Conservation (phyloP, 2,888 invertebrate species). For the Hydroisotoma schaefferi region DNA sequence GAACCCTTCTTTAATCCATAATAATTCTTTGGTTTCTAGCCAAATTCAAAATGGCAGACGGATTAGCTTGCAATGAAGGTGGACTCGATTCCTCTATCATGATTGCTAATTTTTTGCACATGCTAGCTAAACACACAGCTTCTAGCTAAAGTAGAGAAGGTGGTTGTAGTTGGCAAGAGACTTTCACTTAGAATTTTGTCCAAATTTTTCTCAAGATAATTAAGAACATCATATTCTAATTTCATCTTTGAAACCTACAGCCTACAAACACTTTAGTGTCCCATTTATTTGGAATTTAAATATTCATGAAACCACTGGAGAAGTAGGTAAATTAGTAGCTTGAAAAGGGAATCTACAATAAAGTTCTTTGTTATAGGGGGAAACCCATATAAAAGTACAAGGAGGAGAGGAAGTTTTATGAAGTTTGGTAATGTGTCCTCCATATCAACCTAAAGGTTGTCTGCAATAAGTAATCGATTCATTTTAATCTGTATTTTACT, state of each 20-base stretch:
- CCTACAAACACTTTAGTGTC: no score
- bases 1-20: neutral
- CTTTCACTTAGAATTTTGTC: no score
- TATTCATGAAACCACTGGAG: neutral
- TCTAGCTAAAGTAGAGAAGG: neutral
- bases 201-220: no score
- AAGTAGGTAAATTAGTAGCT: neutral
- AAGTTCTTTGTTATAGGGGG: neutral
- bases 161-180: neutral
- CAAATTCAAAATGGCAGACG: conserved; percentile 9
- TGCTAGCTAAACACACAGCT: neutral
- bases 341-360: neutral
- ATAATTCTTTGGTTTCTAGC: neutral
- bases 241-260: no score
- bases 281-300: neutral
- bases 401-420: neutral
- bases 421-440: neutral
- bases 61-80: neutral
- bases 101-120: neutral
- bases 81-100: no score
- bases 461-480: neutral
- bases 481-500: neutral
- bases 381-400: neutral
- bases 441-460: neutral
- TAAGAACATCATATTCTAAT: no score